Conservation (phyloP, 2,888 invertebrate genomes). For the Stenurella melanura region DNA sequence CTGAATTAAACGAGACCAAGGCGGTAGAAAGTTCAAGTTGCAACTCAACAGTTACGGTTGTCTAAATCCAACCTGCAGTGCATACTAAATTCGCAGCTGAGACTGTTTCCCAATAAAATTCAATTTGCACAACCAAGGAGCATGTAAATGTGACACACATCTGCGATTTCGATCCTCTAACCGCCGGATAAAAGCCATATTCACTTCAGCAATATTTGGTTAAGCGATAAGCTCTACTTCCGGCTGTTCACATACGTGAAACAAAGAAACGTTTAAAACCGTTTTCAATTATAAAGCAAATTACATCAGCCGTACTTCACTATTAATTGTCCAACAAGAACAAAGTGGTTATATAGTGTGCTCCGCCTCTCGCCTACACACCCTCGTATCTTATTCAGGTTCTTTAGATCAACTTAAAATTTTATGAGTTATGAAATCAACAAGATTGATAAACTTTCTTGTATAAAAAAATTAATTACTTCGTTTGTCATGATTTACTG, state of each 20-base stretch:
- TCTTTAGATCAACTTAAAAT: no score
- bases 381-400: no score
- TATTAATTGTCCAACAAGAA: no score
- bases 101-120: not conserved
- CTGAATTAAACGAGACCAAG: not conserved
- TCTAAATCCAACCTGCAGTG: not conserved
- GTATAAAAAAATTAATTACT: no score
- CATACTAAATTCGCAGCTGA: constrained; percentile 5
- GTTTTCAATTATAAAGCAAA: no score
- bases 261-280: no score
- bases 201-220: not conserved
- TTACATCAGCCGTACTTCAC: no score
- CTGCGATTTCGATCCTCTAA: not conserved
- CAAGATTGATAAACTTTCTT: no score
- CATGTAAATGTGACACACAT: not conserved
- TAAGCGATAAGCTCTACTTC: not conserved
- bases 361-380: no score
- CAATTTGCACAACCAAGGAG: constrained; percentile 3
- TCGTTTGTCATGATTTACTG: no score
- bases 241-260: not conserved
- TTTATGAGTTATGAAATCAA: no score
- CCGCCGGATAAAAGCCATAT: not conserved
- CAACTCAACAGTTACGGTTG: constrained; percentile 7
- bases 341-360: no score
- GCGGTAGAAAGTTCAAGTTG: not conserved